Evolutionary conservation across 2,113 vertebrate species (phyloP).

Genomic region (Rousettus leschenaultii): DNA sequence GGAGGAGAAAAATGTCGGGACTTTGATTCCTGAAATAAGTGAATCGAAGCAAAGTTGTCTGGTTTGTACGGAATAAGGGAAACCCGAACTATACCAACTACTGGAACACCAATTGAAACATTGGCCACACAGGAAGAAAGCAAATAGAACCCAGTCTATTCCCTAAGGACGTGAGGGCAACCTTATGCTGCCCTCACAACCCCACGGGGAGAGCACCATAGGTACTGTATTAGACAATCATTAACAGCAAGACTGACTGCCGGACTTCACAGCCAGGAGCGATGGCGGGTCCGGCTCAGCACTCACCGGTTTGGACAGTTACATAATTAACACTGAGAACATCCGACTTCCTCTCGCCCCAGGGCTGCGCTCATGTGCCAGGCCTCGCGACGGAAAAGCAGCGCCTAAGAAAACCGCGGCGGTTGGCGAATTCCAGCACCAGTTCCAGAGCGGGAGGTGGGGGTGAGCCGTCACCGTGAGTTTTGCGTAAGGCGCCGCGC

Average conservation of each 20-base stretch:
- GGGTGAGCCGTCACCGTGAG: fast-evolving
- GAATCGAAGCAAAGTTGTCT: background rate
- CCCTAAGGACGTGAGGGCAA: background rate
- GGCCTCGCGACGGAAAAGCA: background rate
- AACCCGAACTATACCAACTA: background rate
- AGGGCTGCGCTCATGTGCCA: background rate
- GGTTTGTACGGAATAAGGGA: background rate
- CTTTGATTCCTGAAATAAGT: background rate
- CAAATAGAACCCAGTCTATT: background rate
- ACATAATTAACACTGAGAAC: background rate
- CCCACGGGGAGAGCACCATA: background rate
- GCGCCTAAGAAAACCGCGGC: fast-evolving
- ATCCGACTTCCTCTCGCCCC: no score
- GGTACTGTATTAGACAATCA: background rate
- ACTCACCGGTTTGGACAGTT: background rate
- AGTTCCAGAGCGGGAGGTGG: background rate
- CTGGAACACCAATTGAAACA: background rate
- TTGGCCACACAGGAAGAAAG: background rate
- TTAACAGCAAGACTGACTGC: background rate
- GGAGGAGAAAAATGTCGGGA: background rate
- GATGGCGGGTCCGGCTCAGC: fast-evolving
- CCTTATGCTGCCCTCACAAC: background rate
- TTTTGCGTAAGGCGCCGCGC: background rate
- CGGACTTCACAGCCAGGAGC: background rate
- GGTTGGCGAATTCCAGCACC: fast-evolving